Base-by-base conservation (phyloP, 1,140 invertebrate species). In the Drosophila oshimai region DNA sequence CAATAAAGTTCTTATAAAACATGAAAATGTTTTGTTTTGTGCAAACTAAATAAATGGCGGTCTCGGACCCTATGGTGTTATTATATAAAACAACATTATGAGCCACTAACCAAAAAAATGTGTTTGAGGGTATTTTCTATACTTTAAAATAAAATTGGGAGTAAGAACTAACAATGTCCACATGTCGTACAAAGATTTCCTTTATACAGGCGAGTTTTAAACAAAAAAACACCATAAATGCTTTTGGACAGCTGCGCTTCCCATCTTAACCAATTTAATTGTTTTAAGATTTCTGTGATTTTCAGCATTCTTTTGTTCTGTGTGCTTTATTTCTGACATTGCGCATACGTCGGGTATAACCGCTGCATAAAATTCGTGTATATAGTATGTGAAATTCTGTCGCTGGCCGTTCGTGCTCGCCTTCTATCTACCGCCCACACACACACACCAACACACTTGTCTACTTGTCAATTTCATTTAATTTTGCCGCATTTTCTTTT, bases 391-490 rank as follows among this genome's bases (percentile, higher is more conserved):
- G 42, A 65, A 65, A 50, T 65, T 65, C 26, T 62, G 39, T 50
- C 31, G 58, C 37, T 50, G 13, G 62, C 44, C 17, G 28, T 65
- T 41, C 36, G 62, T 65, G 74, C 28, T 58, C 62, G 54, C 55
- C 60, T 57, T 64, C 79, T 42, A 45, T 54, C 46, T 24, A 18
- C 28, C 69, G 58, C 67, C 34, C 46, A 47, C 54, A 45, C 45
- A 50, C 28, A 41, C 29, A 37, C 9, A 54, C 50, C 12, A n/a
- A 36, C 42, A 68, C 47, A 12, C 33, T 28, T 44, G 37, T 18
- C 46, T 28, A 29, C 12, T 55, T 47, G 81, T 76, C 68, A 81
- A 86, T 81, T 87, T 81, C 49, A 87, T 69, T 86, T 87, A 87
- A 86, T 86, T 86, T 80, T 49, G 65, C 51, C 60, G 75, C 47